Evolutionary conservation across 1,140 invertebrate species (phyloP), one percentile per base, ranked within the genome.

Genomic region (Nautilus pompilius): DNA sequence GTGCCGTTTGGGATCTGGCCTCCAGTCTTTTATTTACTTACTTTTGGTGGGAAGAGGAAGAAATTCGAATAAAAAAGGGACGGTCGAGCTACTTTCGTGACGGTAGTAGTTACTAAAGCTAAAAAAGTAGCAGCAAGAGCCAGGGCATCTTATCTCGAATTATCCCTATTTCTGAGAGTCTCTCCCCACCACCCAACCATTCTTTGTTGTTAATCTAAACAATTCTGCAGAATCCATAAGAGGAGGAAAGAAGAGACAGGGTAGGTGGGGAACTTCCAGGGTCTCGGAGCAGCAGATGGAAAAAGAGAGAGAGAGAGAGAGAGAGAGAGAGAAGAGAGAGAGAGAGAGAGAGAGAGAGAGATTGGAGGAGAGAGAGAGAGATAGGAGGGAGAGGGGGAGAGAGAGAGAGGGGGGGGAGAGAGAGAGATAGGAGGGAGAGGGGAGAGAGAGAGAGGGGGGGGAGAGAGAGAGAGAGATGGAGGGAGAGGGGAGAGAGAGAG

Each of bases 241-340:
- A n/a, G 36, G 36, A 41, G 36, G n/a, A 8, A 10, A 41, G 36
- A 10, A 5, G 3, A 4, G 4, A 26, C 49, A 53, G 22, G 3
- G 3, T 24, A 24, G 3, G 3, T 22, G 15, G 17, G 34, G n/a
- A 33, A 1, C 1, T 46, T 1, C 59, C 53, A 2, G 22, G 41
- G 34, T 58, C 58, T 17, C 55, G 60, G 29, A 54, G 60, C 20
- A 36, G 34, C 17, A 57, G 53, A 36, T 49, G 57, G 34, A 62
- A 57, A 2, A 2, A 32, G 3, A 65, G 24, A 45, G 51, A 46
- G 17, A 56, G 33, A 22, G 32, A 8, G 22, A 54, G 13, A 45
- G 2, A 34, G 10, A 62, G 20, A 41, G 26, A 29, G 15, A 3
- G 34, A 29, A 53, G 22, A 10, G 4, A 1, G 51, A 5, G 20